phyloP scores from a whole-genome alignment of 2,797 vertebrate genomes.

The Eulemur albifrons region DNA sequence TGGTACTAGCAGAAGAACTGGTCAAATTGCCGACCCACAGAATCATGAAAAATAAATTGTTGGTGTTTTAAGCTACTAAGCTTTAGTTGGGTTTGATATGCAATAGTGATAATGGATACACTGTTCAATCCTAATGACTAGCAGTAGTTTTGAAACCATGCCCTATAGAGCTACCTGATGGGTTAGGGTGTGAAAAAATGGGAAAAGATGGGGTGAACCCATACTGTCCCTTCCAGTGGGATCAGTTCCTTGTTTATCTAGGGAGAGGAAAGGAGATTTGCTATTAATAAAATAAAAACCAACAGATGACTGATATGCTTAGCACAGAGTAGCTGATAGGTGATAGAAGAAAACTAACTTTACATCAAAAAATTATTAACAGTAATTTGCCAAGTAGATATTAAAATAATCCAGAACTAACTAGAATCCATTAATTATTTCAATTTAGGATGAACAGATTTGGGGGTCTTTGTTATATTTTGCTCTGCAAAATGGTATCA shows the following conservation, averaged over 20 bases:
- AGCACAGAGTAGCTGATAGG: neutral
- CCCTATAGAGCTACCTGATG: neutral
- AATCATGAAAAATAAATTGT: neutral
- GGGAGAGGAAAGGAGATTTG: neutral
- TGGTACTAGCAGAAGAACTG: neutral
- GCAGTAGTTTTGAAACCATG: neutral
- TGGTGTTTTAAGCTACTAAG: neutral
- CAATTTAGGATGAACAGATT: neutral
- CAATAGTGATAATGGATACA: neutral
- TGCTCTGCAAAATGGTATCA: neutral
- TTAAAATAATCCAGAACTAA: neutral
- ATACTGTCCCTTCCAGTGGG: neutral
- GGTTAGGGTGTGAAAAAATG: neutral
- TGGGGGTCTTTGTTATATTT: neutral
- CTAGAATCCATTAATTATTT: neutral
- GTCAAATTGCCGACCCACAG: neutral
- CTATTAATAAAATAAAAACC: neutral
- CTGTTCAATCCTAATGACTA: neutral
- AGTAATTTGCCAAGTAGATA: neutral
- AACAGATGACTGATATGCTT: neutral
- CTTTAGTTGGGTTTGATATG: neutral
- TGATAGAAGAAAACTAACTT: neutral
- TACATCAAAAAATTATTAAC: neutral
- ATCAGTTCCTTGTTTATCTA: neutral
- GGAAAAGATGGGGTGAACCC: neutral